A percentile compares a stretch with the other conserved stretches of the same genome.
Conservation (phyloP, 2,797 vertebrate species). For the Sebastes iracundus region DNA sequence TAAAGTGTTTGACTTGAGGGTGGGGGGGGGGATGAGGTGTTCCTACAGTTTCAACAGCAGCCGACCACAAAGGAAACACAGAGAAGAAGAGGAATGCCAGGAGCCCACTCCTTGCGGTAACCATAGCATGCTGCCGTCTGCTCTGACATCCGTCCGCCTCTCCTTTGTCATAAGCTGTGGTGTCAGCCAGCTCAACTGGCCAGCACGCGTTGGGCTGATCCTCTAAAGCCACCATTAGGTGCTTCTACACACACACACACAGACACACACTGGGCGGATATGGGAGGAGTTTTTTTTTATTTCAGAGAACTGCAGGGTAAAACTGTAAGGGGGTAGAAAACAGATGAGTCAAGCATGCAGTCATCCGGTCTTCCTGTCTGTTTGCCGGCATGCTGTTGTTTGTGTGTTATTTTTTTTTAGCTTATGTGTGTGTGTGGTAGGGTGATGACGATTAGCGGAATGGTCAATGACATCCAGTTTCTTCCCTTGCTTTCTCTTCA, state of each 20-base stretch:
- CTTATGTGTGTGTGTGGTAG: constrained; percentile 14
- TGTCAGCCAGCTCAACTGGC: constrained; percentile 59
- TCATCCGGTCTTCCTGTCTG: constrained; percentile 76
- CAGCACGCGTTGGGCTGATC: constrained; percentile 70
- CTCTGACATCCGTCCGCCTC: constrained; percentile 60
- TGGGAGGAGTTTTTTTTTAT: constrained; percentile 63
- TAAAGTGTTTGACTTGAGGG: constrained; percentile 43
- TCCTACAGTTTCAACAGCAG: constrained; percentile 40
- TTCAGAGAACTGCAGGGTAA: constrained; percentile 60
- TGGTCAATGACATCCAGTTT: constrained; percentile 3
- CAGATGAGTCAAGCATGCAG: constrained; percentile 83
- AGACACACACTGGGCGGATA: constrained; percentile 60
- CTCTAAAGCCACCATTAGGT: constrained; percentile 64
- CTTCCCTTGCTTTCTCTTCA: background rate
- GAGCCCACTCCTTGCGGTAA: constrained; percentile 63
- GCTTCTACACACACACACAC: constrained; percentile 30
- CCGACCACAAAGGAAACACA: constrained; percentile 59
- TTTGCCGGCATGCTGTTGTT: constrained; percentile 56
- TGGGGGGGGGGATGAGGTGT: constrained; percentile 30
- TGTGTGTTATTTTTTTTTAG: constrained; percentile 26
- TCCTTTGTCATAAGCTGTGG: constrained; percentile 66
- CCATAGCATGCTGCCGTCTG: constrained; percentile 50
- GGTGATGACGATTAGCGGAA: background rate
- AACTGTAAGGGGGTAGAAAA: constrained; percentile 74
- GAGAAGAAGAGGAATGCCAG: constrained; percentile 50